phyloP scores from a whole-genome alignment of 2,113 vertebrate species.

The Lasiurus cinereus region DNA sequence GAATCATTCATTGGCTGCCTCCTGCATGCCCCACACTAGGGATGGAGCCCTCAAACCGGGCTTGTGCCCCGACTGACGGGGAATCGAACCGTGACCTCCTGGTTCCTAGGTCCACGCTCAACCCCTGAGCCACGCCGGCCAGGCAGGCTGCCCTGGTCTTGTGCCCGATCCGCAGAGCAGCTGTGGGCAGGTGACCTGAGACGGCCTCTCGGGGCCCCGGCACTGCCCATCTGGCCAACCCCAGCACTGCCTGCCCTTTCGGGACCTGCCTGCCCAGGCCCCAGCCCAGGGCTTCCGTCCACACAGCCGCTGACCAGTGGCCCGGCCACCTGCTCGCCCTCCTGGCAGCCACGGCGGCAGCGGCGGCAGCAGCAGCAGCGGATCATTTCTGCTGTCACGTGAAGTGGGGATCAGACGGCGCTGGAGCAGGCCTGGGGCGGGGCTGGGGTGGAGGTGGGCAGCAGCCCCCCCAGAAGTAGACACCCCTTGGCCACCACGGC shows the following conservation, averaged over 20 bases:
- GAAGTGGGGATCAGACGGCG: slow-evolving; percentile 61
- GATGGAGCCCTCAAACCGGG: too few species aligned
- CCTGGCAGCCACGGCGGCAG: neutral
- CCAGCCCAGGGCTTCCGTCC: neutral
- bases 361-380: neutral
- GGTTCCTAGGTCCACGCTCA: too few species aligned
- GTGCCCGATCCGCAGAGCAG: neutral
- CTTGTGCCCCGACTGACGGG: too few species aligned
- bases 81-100: too few species aligned
- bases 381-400: slow-evolving; percentile 58
- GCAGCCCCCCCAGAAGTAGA: neutral
- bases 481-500: neutral
- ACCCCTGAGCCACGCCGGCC: too few species aligned
- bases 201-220: neutral
- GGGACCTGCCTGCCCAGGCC: neutral
- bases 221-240: slow-evolving; percentile 8
- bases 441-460: neutral
- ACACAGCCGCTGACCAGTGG: neutral
- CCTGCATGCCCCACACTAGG: too few species aligned
- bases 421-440: slow-evolving; percentile 17
- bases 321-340: slow-evolving; percentile 56
- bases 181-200: neutral
- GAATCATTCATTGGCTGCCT: too few species aligned
- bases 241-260: neutral
- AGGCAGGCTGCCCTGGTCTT: too few species aligned